Evolutionary conservation across 2,888 invertebrate genomes (phyloP).

Genomic region (Dusona sp.): DNA sequence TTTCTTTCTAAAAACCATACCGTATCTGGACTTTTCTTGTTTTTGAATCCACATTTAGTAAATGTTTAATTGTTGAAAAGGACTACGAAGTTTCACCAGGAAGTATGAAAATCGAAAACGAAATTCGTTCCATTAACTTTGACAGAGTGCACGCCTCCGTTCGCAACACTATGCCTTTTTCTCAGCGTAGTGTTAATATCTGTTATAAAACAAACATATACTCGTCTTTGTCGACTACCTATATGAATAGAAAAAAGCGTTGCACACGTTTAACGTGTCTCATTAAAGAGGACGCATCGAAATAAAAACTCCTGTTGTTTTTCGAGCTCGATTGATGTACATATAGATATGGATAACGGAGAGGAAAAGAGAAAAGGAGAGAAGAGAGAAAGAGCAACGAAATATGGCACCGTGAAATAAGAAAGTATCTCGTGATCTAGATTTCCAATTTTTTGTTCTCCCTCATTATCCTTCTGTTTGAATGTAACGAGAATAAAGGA

Average conservation of each 20-base stretch:
- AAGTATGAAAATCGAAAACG: no score
- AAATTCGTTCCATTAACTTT: no score
- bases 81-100: no score
- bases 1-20: no score
- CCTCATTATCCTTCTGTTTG: slow-evolving; percentile 43
- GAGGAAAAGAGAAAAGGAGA: background rate
- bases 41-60: no score
- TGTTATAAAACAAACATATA: background rate
- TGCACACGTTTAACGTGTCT: slow-evolving; percentile 15
- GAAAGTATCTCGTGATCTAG: slow-evolving; percentile 53
- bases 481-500: slow-evolving; percentile 58
- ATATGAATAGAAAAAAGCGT: background rate
- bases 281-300: slow-evolving; percentile 37
- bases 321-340: background rate
- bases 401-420: slow-evolving; percentile 27
- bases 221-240: background rate
- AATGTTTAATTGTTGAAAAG: no score
- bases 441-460: slow-evolving; percentile 24
- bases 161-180: no score
- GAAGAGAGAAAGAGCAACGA: background rate
- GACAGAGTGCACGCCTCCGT: no score
- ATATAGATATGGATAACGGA: background rate
- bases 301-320: slow-evolving; percentile 40
- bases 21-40: no score
- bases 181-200: no score